phyloP scores from a whole-genome alignment of 2,113 vertebrate species.

The Ammospiza caudacuta region DNA sequence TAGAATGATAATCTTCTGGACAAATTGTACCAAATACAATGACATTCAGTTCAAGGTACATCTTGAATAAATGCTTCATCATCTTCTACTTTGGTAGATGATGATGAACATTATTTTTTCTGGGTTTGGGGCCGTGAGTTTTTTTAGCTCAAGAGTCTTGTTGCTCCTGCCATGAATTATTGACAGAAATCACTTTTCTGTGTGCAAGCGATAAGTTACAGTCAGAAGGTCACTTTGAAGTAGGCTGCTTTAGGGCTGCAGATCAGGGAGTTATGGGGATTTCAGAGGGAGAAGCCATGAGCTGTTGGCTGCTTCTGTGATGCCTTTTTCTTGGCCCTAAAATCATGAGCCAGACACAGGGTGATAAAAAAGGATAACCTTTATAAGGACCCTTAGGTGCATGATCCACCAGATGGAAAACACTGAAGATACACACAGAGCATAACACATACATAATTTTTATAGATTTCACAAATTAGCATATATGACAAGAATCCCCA shows the following conservation, averaged over 20 bases:
- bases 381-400: not conserved
- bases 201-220: not conserved
- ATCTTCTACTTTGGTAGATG: not conserved
- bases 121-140: rapidly evolving
- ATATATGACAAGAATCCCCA: not conserved
- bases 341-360: not conserved
- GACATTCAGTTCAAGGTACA: not conserved
- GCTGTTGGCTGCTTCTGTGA: not conserved
- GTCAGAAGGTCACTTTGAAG: not conserved
- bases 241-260: not conserved
- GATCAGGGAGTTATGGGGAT: not conserved
- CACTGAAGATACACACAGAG: not conserved
- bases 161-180: not conserved
- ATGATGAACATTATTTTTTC: not conserved
- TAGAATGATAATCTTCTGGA: not conserved
- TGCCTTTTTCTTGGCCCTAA: not conserved
- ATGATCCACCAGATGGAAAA: not conserved
- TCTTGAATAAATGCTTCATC: not conserved
- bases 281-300: not conserved
- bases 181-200: not conserved
- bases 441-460: not conserved
- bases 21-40: not conserved
- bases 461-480: not conserved
- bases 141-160: not conserved
- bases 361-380: not conserved